Percentiles rank a stretch among this genome's conserved stretches.
phyloP scores from a whole-genome alignment of 2,113 vertebrate species.

The Ranitomeya variabilis region DNA sequence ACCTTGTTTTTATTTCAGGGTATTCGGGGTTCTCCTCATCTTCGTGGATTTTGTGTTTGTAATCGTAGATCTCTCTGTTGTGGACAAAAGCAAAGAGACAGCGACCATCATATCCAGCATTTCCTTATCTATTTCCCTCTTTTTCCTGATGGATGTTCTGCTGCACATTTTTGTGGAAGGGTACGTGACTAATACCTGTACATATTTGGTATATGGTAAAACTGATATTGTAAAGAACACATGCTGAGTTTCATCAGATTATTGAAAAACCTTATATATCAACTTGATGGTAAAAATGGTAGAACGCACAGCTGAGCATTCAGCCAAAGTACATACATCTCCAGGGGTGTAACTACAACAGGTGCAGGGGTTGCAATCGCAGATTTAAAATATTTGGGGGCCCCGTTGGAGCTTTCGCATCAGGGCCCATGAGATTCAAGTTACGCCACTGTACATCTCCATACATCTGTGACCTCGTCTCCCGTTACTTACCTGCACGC shows the following conservation, averaged over 20 bases:
- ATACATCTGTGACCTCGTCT: no score
- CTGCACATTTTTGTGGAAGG: constrained; percentile 86
- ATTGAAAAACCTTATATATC: background rate
- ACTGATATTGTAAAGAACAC: background rate
- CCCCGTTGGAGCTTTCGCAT: no score
- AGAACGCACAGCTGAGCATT: background rate
- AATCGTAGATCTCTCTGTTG: constrained; percentile 74
- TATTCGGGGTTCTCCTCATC: constrained; percentile 87
- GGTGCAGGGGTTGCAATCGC: no score
- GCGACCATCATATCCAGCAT: constrained; percentile 68
- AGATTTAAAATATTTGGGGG: no score
- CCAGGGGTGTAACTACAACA: background rate
- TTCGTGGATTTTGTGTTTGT: constrained; percentile 83
- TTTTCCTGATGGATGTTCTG: constrained; percentile 86
- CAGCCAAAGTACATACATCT: background rate
- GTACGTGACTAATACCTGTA: constrained; percentile 72
- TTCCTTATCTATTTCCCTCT: constrained; percentile 86
- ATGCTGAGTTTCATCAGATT: background rate
- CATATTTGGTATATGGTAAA: background rate
- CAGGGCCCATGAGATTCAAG: no score
- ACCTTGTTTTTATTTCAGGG: constrained; percentile 67
- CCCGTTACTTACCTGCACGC: no score
- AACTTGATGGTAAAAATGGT: background rate
- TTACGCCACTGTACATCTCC: no score
- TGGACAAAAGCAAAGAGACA: constrained; percentile 54